phyloP scores from a whole-genome alignment of 1,140 invertebrate species.

The Sweltsa coloradensis region DNA sequence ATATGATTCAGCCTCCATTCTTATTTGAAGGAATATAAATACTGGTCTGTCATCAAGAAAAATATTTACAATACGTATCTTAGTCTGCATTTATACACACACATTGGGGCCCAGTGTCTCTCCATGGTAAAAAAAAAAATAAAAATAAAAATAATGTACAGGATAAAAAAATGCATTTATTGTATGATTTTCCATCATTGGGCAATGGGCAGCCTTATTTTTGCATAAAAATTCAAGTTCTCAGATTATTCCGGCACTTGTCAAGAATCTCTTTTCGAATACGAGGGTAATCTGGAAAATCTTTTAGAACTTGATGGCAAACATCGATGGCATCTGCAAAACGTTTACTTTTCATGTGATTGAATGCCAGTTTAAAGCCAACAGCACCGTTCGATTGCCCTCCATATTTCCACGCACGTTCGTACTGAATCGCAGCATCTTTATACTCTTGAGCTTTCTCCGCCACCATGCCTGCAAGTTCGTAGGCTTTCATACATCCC shows the following conservation, averaged over 20 bases:
- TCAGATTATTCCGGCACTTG: constrained; percentile 76
- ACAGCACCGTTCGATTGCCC: constrained; percentile 69
- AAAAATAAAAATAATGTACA: too few species aligned
- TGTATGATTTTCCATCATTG: too few species aligned
- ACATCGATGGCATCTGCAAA: constrained; percentile 80
- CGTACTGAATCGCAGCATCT: constrained; percentile 74
- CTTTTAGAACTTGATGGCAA: constrained; percentile 66
- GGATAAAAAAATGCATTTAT: too few species aligned
- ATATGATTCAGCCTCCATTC: too few species aligned
- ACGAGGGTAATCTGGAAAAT: constrained; percentile 79
- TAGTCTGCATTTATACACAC: too few species aligned
- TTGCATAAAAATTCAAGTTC: constrained; percentile 41
- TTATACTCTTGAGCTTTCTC: constrained; percentile 89
- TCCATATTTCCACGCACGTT: constrained; percentile 70
- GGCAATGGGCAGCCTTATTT: too few species aligned
- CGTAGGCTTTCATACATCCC: constrained; percentile 81
- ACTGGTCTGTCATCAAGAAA: too few species aligned
- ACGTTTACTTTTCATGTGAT: constrained; percentile 80
- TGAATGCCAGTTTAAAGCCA: constrained; percentile 87
- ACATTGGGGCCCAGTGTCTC: too few species aligned
- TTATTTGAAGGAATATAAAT: too few species aligned
- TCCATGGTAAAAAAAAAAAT: too few species aligned
- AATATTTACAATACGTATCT: too few species aligned
- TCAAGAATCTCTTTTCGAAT: constrained; percentile 89
- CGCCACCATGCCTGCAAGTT: constrained; percentile 72